Evolutionary conservation across 2,797 vertebrate species (phyloP).

Genomic region (Euphonia xanthogaster): DNA sequence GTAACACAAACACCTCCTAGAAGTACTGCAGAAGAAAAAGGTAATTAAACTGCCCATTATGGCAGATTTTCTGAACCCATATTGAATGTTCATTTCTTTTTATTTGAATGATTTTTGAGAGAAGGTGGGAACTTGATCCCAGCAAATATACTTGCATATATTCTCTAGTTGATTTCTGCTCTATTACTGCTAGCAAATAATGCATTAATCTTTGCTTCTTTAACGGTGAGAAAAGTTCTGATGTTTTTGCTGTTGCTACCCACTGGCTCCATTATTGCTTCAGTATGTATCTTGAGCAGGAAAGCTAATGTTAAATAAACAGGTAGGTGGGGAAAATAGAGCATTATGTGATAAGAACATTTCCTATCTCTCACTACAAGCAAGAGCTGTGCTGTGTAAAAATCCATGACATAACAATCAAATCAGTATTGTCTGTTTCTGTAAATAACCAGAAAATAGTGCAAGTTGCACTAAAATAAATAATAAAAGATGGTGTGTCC

Average conservation of each 20-base stretch:
- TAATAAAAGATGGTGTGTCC: neutral
- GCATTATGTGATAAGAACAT: neutral
- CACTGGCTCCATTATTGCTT: neutral
- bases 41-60: slow-evolving; percentile 8
- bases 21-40: slow-evolving; percentile 53
- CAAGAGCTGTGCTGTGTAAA: neutral
- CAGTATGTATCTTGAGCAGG: neutral
- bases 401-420: neutral
- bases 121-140: neutral
- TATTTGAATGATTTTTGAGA: neutral
- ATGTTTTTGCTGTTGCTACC: neutral
- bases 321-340: neutral
- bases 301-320: neutral
- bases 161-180: neutral
- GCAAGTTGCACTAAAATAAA: neutral
- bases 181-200: neutral
- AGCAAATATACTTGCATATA: neutral
- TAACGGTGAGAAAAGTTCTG: neutral
- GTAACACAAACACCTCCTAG: neutral
- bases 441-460: neutral
- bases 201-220: neutral
- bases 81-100: neutral
- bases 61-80: neutral
- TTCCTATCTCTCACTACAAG: neutral
- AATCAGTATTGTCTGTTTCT: neutral